Evolutionary conservation across 64 coral and sea anemone genomes (phyloP).

Genomic region (Acropora tenuis): DNA sequence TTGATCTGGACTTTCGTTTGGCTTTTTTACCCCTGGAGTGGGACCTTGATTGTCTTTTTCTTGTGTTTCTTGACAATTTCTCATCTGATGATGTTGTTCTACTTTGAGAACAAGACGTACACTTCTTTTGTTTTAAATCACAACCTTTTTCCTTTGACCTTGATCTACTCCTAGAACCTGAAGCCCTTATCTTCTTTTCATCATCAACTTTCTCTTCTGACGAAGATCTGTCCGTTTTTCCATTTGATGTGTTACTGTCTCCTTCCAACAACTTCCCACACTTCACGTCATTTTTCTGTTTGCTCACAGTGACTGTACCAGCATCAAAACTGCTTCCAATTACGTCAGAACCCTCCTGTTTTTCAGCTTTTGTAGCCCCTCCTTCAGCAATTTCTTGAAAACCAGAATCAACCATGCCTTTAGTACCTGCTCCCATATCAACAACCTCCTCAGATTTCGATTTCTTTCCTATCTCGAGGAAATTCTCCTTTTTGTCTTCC

Average conservation of each 20-base stretch:
- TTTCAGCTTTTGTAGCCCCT: background rate
- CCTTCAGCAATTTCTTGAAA: background rate
- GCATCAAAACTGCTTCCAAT: background rate
- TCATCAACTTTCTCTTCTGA: background rate
- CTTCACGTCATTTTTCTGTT: background rate
- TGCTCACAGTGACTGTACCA: background rate
- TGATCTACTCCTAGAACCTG: background rate
- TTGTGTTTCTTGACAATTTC: slow-evolving; percentile 8
- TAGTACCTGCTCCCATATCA: background rate
- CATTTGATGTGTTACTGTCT: background rate
- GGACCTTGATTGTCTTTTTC: slow-evolving; percentile 41
- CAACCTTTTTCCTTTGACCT: background rate
- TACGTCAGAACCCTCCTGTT: background rate
- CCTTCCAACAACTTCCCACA: background rate
- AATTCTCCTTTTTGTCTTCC: background rate
- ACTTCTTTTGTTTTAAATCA: slow-evolving; percentile 17
- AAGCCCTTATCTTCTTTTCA: slow-evolving; percentile 14
- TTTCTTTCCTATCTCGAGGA: background rate
- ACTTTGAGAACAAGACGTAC: background rate
- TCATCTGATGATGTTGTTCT: slow-evolving; percentile 16
- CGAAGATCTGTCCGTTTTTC: background rate
- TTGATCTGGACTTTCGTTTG: slow-evolving; percentile 20
- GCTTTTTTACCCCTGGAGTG: slow-evolving; percentile 19
- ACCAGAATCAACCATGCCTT: background rate
- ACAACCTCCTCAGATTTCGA: background rate